Evolutionary conservation across 53 echinoderm and acorn worm genomes (phyloP), one percentile per base, ranked within the genome.

Genomic region (Holothuria scabra): DNA sequence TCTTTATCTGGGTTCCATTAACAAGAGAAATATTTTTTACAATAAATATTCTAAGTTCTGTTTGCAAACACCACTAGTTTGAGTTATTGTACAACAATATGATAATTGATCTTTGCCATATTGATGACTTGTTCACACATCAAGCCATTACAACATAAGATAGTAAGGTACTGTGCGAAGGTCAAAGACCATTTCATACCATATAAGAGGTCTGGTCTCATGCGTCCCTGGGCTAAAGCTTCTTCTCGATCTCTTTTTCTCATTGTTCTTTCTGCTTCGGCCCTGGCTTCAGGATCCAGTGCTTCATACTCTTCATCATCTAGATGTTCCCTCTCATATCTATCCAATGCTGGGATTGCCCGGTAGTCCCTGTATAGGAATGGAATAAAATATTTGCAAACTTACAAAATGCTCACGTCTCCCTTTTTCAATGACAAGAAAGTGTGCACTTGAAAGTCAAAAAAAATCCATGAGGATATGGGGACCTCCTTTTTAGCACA

Each of bases 181-280:
- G 10, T 3, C 35, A 41, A 41, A 41, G 41, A 41, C 41, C 41
- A n/a, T 41, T 41, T 5, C 90, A 52, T 80, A 97, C 99, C 99
- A 76, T 97, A 97, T 12, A 97, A 78, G 3, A 97, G 90, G 20
- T 94, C 99, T 12, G 92, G 94, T 74, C 99, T 92, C 92, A 97
- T 97, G 49, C 99, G 90, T 0, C 99, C 99, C 19, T 90, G 90
- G 59, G 99, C 99, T 6, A 97, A 72, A 28, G 92, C 94, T 85
- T 94, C 99, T 1, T 97, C 99, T 19, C 94, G 64, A 83, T 97
- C 99, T 75, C 99, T 86, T 86, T 97, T 97, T 7, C 99, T 86
- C 94, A 97, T 92, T 46, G 89, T 78, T 67, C 91, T 82, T 66
- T 97, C 99, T 26, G 93, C 99, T 29, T 90, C 91, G 14, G 81